Base-by-base conservation (phyloP, 2,797 vertebrate species). In the Tangara arthus region DNA sequence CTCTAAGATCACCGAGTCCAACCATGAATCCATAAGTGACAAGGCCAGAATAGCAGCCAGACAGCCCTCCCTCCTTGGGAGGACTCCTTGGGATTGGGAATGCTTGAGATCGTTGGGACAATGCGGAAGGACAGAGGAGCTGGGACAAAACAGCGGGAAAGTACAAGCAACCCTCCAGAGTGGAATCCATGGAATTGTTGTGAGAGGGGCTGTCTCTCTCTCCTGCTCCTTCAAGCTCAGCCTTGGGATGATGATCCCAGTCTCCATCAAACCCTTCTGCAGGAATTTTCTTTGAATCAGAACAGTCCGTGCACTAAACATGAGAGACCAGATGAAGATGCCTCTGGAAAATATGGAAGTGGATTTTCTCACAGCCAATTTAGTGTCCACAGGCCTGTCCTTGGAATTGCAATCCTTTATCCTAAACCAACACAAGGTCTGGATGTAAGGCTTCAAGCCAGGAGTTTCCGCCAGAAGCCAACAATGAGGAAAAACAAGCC, bases 391-490 rank as follows among this genome's bases (percentile, higher is more conserved):
- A 52, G 46, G 13, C 24, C 23, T 46, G 5, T 12, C 28, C 49
- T 78, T 56, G 61, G 66, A 75, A 82, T 28, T 39, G 24, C 15
- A 91, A 10, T 65, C 52, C 14, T 57, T 53, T 42, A 42, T 42
- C 53, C 50, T 55, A 20, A 79, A 39, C 8, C 4, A 46, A 8
- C 16, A 1, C 7, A 20, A 81, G 34, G n/a, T 52, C 37, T 60
- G 65, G 26, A 39, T 32, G 22, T 4, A 39, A 35, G 12, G 16
- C 41, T 72, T 55, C 0, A 0, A 81, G 28, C 4, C n/a, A 61
- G 28, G 35, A 68, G 42, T 37, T 32, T 76, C 7, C 35, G 39
- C 12, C 26, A 89, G 78, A 72, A 82, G 18, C 13, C n/a, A 63
- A 15, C 12, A 53, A 50, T 8, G 7, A 50, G 37, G 34, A 18